These are phyloP conservation scores for Anastrepha ludens DNA, from an alignment of 1,140 invertebrate genomes.

Conservation along the genomic window DNA sequence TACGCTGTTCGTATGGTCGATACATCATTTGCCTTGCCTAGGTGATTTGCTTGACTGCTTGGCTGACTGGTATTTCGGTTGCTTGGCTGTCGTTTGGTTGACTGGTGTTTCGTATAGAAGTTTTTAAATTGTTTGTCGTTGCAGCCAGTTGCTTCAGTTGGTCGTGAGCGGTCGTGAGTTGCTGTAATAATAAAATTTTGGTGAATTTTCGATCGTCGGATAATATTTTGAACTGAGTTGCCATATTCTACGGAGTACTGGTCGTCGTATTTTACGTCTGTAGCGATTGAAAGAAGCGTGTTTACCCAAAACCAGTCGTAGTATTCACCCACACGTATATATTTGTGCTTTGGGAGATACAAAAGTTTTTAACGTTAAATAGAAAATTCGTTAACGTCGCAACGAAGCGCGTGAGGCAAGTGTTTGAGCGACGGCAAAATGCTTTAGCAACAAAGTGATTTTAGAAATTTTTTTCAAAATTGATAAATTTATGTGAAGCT, in stretches of 20 bases:
- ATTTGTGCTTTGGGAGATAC: not conserved
- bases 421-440: conserved; percentile 46
- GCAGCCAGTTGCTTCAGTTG: conserved; percentile 58
- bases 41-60: not conserved
- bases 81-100: conserved; percentile 16
- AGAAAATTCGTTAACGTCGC: not conserved
- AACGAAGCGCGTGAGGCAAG: not conserved
- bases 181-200: not conserved
- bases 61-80: conserved; percentile 31
- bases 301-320: not conserved
- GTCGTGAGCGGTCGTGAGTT: conserved; percentile 54
- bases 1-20: not conserved
- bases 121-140: conserved; percentile 55
- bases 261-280: conserved; percentile 29
- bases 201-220: not conserved
- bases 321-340: not conserved
- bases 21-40: not conserved
- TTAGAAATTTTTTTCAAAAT: not conserved
- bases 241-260: not conserved
- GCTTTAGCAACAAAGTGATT: not conserved
- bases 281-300: conserved; percentile 16
- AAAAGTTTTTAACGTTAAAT: not conserved
- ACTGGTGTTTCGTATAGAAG: conserved; percentile 30
- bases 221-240: not conserved
- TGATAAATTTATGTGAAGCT: not conserved